Evolutionary conservation across 2,797 vertebrate genomes (phyloP).

Genomic region (Merluccius polli): DNA sequence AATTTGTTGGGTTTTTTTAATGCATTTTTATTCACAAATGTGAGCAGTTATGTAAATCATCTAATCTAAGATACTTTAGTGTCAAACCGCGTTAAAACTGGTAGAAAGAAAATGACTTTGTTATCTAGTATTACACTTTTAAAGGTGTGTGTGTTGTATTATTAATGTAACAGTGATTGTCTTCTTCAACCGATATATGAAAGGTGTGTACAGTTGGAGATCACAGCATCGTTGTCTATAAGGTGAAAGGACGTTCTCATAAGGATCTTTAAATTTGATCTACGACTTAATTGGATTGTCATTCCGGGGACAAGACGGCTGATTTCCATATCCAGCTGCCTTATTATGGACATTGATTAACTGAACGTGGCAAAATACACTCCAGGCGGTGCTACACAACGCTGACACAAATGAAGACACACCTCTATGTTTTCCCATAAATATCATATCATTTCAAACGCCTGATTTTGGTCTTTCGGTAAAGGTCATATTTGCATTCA

Average conservation of each 20-base stretch:
- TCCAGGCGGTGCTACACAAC: background rate
- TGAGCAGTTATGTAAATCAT: background rate
- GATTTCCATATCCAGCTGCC: background rate
- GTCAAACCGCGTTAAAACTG: background rate
- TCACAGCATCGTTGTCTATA: background rate
- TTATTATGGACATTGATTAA: background rate
- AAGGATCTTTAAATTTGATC: constrained; percentile 14
- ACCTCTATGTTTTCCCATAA: background rate
- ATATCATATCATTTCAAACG: background rate
- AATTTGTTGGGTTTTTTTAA: no score
- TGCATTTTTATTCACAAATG: background rate
- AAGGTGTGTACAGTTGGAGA: background rate
- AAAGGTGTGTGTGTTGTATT: background rate
- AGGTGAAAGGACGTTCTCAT: constrained; percentile 13
- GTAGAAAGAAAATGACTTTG: background rate
- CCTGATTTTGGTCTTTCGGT: constrained; percentile 28
- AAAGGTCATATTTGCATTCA: constrained; percentile 54
- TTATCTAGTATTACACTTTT: background rate
- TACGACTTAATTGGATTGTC: background rate
- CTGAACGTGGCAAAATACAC: background rate
- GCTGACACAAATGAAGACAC: background rate
- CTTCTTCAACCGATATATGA: constrained; percentile 1
- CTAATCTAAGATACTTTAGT: background rate
- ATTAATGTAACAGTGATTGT: background rate
- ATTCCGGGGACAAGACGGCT: background rate